A percentile compares a stretch with the other conserved stretches of the same genome.
These are phyloP conservation scores for Dicranocentrus wangi DNA, from an alignment of 2,888 invertebrate genomes.

Conservation along the genomic window DNA sequence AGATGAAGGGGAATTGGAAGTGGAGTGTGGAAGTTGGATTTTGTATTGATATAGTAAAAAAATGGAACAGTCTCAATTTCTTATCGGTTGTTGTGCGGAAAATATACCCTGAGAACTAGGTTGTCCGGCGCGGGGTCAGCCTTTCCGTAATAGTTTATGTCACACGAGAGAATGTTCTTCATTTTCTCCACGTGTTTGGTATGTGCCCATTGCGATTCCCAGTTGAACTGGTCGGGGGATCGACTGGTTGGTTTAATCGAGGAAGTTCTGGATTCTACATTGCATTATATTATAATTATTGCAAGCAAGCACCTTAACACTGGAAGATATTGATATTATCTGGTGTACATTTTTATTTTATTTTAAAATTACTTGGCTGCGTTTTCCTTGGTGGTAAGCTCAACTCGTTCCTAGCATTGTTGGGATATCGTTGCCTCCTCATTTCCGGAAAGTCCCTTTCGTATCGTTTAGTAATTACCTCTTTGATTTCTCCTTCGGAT, in stretches of 20 bases:
- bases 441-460: conserved; percentile 42
- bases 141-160: conserved; percentile 44
- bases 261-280: too few species aligned
- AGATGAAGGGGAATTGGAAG: neutral
- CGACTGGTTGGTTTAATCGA: too few species aligned
- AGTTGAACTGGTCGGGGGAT: conserved; percentile 34
- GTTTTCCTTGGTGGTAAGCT: conserved; percentile 40
- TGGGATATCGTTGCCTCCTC: conserved; percentile 41
- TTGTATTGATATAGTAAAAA: neutral
- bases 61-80: too few species aligned
- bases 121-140: conserved; percentile 30
- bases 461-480: conserved; percentile 39
- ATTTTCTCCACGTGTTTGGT: conserved; percentile 25
- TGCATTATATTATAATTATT: too few species aligned
- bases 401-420: conserved; percentile 43
- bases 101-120: conserved; percentile 36
- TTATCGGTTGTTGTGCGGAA: too few species aligned
- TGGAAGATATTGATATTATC: too few species aligned
- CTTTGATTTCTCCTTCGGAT: neutral
- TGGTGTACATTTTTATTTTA: too few species aligned
- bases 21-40: neutral
- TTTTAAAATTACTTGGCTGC: too few species aligned
- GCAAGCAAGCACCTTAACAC: too few species aligned
- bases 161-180: conserved; percentile 26
- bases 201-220: conserved; percentile 43